These are phyloP conservation scores for Ellobium chinense DNA, from an alignment of 2,888 invertebrate species.

Conservation along the genomic window DNA sequence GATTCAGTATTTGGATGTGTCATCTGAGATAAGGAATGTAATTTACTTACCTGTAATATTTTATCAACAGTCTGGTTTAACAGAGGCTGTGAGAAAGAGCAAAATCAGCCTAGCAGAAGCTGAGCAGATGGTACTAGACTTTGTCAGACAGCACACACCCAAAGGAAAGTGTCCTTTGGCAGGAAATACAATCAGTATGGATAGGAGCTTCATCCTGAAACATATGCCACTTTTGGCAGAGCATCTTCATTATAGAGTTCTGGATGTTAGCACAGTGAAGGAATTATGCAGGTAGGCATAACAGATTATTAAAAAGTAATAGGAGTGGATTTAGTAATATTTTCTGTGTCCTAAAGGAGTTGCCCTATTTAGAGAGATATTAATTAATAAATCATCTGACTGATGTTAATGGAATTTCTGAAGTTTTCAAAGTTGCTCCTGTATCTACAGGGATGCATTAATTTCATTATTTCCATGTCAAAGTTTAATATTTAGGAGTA, in stretches of 20 bases:
- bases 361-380: neutral
- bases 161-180: constrained; percentile 82
- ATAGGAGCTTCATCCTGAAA: constrained; percentile 88
- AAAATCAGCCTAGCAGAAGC: constrained; percentile 84
- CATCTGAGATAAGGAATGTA: too few species aligned
- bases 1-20: too few species aligned
- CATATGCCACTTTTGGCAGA: constrained; percentile 89
- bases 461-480: too few species aligned
- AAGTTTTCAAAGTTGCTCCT: too few species aligned
- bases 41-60: too few species aligned
- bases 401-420: too few species aligned
- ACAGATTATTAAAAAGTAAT: too few species aligned
- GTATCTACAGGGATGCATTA: too few species aligned
- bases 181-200: constrained; percentile 93
- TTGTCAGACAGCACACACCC: constrained; percentile 83
- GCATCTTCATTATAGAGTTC: constrained; percentile 93
- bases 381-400: neutral
- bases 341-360: too few species aligned
- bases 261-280: constrained; percentile 95
- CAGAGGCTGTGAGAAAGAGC: constrained; percentile 86
- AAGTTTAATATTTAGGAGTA: too few species aligned
- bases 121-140: constrained; percentile 86
- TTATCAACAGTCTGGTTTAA: constrained; percentile 87
- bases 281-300: constrained; percentile 83
- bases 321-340: too few species aligned